Evolutionary conservation across 2,888 invertebrate genomes (phyloP), one percentile per base, ranked within the genome.

Genomic region (Xestia sexstrigata): DNA sequence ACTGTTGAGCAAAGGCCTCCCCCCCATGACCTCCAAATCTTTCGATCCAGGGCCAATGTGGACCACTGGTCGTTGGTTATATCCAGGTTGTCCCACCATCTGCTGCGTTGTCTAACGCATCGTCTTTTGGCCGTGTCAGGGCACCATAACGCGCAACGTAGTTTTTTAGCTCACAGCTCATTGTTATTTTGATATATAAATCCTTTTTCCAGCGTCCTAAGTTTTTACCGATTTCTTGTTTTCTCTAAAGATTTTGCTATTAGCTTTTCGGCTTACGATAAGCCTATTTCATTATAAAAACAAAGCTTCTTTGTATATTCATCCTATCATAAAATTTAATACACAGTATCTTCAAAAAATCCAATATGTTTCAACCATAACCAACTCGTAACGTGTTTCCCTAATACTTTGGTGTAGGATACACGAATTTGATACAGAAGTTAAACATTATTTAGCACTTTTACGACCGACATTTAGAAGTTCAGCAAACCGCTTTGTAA

Each of bases 361-460:
- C 72, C 84, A 84, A 81, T 73, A 83, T 84, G n/a, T 65, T 47
- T 13, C 63, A 39, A 13, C 68, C 68, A 68, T 45, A 67, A 79
- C 42, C 17, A 26, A 26, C 55, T n/a, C 63, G 49, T 35, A 39
- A 52, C 23, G 62, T 42, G 58, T 80, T 80, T 45, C 67, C n/a
- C 39, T 70, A 63, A 70, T 83, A 74, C 70, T 67, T 74, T 30
- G 63, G 30, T 60, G 35, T 52, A 26, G 20, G 39, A 52, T 63
- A 70, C 39, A 72, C 49, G 76, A 84, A 69, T 74, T 82, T 78
- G 67, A 78, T 83, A 79, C 69, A 78, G 39, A 74, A 74, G 86
- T 82, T 73, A 82, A 85, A 79, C 45, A 65, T 79, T 70, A 79
- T 86, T 82, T 72, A 82, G 66, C 52, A 71, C 78, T 85, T 84